Conservation (phyloP, 1,140 invertebrate genomes). For the Trichonephila inaurata region DNA sequence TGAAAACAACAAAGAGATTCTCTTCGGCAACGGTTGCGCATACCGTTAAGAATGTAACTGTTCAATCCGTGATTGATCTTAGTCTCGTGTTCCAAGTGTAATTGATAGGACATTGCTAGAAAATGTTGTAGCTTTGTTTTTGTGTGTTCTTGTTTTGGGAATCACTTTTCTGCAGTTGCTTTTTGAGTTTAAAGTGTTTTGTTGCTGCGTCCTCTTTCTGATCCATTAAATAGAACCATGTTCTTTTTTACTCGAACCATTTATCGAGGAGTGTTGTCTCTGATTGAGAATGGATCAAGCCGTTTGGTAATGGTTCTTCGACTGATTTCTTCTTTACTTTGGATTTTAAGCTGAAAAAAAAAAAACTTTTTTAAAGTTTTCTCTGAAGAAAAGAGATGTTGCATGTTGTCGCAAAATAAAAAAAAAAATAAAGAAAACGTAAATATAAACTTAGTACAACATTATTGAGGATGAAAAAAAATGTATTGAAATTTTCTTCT, state of each 20-base stretch:
- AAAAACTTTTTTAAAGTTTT: background rate
- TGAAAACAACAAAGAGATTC: background rate
- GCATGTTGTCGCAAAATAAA: constrained; percentile 3
- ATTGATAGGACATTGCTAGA: constrained; percentile 61
- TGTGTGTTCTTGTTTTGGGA: constrained; percentile 50
- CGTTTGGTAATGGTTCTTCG: constrained; percentile 54
- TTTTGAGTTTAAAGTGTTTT: constrained; percentile 72
- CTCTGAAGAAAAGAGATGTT: constrained; percentile 6
- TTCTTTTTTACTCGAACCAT: constrained; percentile 58
- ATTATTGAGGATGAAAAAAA: background rate
- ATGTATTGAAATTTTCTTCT: too few species aligned
- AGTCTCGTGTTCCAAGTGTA: constrained; percentile 61
- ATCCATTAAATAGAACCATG: constrained; percentile 69
- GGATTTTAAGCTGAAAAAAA: constrained; percentile 21
- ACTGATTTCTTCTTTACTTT: constrained; percentile 1
- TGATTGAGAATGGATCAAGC: constrained; percentile 62
- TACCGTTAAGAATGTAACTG: constrained; percentile 44
- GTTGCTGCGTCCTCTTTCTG: constrained; percentile 58
- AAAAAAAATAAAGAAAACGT: background rate
- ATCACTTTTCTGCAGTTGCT: constrained; percentile 55
- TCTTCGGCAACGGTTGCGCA: constrained; percentile 11
- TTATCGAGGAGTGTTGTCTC: constrained; percentile 56
- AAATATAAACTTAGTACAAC: background rate
- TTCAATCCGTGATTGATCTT: constrained; percentile 66
- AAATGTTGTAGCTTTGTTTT: constrained; percentile 58